Percentiles rank a stretch among this genome's conserved stretches.
Conservation (phyloP, 64 coral and sea anemone species). For the Montipora efflorescens region DNA sequence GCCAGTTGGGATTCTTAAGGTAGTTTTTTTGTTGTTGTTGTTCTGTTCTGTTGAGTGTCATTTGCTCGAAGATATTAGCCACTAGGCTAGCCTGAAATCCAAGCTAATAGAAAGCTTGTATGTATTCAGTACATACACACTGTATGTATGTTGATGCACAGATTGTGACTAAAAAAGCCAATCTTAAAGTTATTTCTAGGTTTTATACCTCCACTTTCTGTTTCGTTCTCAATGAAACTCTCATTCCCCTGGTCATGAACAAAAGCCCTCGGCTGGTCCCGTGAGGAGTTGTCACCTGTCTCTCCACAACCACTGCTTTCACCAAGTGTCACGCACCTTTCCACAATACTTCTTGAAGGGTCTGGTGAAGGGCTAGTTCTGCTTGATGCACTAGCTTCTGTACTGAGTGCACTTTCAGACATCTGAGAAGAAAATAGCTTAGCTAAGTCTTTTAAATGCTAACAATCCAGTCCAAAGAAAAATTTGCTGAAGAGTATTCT, state of each 20-base stretch:
- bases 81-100: no score
- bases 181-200: background rate
- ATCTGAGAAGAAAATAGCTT: background rate
- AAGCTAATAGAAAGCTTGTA: no score
- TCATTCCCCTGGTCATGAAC: conserved; percentile 1
- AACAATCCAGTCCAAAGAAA: background rate
- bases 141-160: no score
- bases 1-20: no score
- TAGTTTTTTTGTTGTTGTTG: no score
- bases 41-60: no score
- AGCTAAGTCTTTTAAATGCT: background rate
- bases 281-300: background rate
- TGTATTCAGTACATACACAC: no score
- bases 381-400: background rate
- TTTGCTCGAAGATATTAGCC: no score
- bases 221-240: background rate
- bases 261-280: conserved; percentile 36
- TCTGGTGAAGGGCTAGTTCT: background rate
- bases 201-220: background rate
- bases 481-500: background rate
- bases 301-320: conserved; percentile 35
- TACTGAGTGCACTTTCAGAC: background rate
- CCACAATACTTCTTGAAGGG: background rate
- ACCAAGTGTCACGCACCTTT: conserved; percentile 18
- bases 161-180: no score